Evolutionary conservation across 2,797 vertebrate genomes (phyloP).

Genomic region (Neosilurus mollespiculum): DNA sequence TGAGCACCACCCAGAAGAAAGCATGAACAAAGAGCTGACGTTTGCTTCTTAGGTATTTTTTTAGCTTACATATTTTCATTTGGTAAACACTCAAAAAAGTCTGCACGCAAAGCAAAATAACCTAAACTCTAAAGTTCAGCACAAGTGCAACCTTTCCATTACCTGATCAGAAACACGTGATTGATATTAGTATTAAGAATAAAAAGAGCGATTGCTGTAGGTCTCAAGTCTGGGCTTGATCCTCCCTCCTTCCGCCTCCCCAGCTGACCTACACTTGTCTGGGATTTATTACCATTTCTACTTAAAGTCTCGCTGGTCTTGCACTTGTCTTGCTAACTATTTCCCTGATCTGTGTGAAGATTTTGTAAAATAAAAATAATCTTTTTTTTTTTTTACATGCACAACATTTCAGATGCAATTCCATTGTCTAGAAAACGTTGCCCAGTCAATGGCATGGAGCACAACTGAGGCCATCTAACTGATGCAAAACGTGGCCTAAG

Average conservation of each 20-base stretch:
- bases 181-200: background rate
- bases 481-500: background rate
- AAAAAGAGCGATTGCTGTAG: background rate
- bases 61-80: background rate
- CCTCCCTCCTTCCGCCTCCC: too few relatives aligned
- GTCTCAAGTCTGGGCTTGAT: background rate
- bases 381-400: background rate
- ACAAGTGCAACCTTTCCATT: background rate
- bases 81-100: background rate
- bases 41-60: background rate
- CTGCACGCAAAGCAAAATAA: background rate
- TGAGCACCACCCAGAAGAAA: background rate
- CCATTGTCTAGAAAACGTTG: background rate
- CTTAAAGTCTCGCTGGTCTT: background rate
- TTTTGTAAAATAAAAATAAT: background rate
- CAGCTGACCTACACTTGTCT: background rate
- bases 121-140: background rate
- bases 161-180: background rate
- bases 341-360: background rate
- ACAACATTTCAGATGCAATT: background rate
- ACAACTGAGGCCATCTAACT: background rate
- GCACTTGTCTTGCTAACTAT: background rate
- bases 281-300: background rate
- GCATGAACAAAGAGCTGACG: background rate
- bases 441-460: background rate